phyloP scores from a whole-genome alignment of 37 sponge, comb jelly and placozoan genomes.

The Halichondria panicea region DNA sequence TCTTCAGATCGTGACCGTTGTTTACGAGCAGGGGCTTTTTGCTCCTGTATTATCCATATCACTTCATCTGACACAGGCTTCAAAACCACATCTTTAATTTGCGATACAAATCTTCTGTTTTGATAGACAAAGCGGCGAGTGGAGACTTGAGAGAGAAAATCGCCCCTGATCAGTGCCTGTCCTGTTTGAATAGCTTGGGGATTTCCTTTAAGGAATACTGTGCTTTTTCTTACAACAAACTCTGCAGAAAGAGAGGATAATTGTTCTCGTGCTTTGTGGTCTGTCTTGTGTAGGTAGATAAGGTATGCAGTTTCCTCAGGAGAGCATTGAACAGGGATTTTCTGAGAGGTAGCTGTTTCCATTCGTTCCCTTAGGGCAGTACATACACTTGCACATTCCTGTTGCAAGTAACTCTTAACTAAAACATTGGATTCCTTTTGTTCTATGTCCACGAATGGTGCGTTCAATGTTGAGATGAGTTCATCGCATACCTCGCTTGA shows the following conservation, averaged over 20 bases:
- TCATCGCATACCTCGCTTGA: too few relatives aligned
- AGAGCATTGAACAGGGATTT: slow-evolving; percentile 3
- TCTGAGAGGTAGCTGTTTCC: background rate
- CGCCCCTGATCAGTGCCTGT: background rate
- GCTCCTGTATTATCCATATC: too few relatives aligned
- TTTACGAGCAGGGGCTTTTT: too few relatives aligned
- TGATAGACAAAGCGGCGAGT: slow-evolving; percentile 1
- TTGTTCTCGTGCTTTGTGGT: background rate
- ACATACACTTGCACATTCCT: too few relatives aligned
- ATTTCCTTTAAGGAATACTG: slow-evolving; percentile 10
- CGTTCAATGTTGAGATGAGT: too few relatives aligned
- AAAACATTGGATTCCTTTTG: too few relatives aligned
- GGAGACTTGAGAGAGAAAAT: background rate
- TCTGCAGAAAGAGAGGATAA: background rate
- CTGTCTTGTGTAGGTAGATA: background rate
- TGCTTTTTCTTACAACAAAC: background rate
- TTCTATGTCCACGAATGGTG: too few relatives aligned
- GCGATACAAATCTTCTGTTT: slow-evolving; percentile 24
- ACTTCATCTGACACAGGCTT: background rate
- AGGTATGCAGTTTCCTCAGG: slow-evolving; percentile 1
- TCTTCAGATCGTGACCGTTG: too few relatives aligned
- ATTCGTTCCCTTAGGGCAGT: too few relatives aligned
- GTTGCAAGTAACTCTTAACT: too few relatives aligned
- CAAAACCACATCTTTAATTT: slow-evolving; percentile 29
- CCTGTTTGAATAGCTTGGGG: slow-evolving; percentile 5